A percentile compares a stretch with the other conserved stretches of the same genome.
These are phyloP conservation scores for Zosterops hypoxanthus DNA, from an alignment of 2,113 vertebrate genomes.

Conservation along the genomic window DNA sequence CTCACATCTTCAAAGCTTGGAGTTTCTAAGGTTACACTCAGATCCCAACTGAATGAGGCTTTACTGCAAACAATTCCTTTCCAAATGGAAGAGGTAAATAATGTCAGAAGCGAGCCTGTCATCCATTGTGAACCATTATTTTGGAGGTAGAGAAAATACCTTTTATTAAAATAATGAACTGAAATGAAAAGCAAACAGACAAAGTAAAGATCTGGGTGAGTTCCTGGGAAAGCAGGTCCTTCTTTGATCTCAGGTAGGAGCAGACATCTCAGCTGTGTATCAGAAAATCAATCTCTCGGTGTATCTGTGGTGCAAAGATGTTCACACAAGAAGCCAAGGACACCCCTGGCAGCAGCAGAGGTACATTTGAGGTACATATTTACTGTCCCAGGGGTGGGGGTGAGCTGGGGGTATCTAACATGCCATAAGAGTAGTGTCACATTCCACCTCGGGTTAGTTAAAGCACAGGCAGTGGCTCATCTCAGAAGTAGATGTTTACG, in stretches of 20 bases:
- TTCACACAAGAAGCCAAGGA: background rate
- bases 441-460: background rate
- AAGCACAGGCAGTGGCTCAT: background rate
- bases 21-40: background rate
- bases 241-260: background rate
- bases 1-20: background rate
- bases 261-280: background rate
- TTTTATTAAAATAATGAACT: background rate
- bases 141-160: background rate
- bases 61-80: background rate
- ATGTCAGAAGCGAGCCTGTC: background rate
- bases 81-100: background rate
- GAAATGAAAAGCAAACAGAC: background rate
- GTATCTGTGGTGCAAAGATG: background rate
- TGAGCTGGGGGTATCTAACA: background rate
- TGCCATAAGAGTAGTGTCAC: background rate
- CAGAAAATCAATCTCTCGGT: background rate
- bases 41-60: background rate
- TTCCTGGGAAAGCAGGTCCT: background rate
- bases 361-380: no score
- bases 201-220: background rate
- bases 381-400: no score
- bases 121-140: background rate
- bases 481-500: background rate
- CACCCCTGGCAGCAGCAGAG: background rate